Evolutionary conservation across 2,888 invertebrate genomes (phyloP), one percentile per base, ranked within the genome.

Genomic region (Emesis russula): DNA sequence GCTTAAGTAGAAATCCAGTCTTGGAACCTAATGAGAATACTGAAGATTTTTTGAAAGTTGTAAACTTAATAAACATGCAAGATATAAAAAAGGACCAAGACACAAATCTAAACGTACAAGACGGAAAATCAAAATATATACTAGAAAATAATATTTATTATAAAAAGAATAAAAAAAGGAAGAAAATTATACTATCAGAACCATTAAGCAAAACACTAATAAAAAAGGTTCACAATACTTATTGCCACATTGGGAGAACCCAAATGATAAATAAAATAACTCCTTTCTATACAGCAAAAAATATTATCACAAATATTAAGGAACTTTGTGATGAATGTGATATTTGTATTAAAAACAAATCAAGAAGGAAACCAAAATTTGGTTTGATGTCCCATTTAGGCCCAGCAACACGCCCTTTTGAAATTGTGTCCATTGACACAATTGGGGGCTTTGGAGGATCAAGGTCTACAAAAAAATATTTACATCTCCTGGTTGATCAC

Each of bases 391-490:
- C 93, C 0, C 91, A 93, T 44, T 87, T 94, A 48, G 94, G 94
- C 11, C 90, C 92, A 7, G 92, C 92, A 3, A 92, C 83, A 66
- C 80, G 83, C 38, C 92, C 90, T 3, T 90, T 91, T 89, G 76
- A 93, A 70, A 92, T 93, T 74, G 13, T 68, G 4, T 93, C 92
- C 1, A 88, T 90, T n/a, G 92, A 93, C 70, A 93, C 94, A 1
- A 94, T 94, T 82, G 94, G 92, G 6, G 93, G 94, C 4, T 95
- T 93, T 66, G 92, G 93, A 75, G 91, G 93, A 0, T 85, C 92
- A 58, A 31, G 93, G 9, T 95, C 94, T 9, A 94, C 94, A 74
- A 94, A 95, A 88, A 93, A 13, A 48, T 48, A 48, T 13, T 15
- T 15, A 48, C 44, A 48, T 48, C 13, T 48, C 15, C 13, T 48